Evolutionary conservation across 2,797 vertebrate species (phyloP), one percentile per base, ranked within the genome.

Genomic region (Lacerta agilis): DNA sequence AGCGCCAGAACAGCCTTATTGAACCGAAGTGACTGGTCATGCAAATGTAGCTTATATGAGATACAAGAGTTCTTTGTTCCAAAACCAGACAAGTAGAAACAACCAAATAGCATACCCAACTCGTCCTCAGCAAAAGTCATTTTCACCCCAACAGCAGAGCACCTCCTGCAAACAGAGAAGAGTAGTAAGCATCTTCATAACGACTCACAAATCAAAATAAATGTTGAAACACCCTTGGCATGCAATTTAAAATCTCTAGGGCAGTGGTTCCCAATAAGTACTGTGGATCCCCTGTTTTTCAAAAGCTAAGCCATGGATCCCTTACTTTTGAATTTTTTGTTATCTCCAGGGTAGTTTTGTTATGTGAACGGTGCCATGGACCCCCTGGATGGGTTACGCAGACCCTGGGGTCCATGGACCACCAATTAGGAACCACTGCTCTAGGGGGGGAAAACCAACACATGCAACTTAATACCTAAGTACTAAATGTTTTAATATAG

Each of bases 381-480:
- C 49, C 3, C 49, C 49, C 49, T 55, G 49, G 49, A 3, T 55
- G 13, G 49, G 49, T 55, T 55, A 55, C 3, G 3, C 49, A 55
- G 11, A 55, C 3, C 49, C 11, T 3, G 49, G 49, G 49, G 49
- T 49, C 49, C 10, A 13, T 11, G 13, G 49, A 49, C 49, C 49
- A 55, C 49, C 49, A 55, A 55, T 55, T 55, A 55, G 49, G 49
- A 15, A 3, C 49, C 49, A 55, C 49, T 55, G 49, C 49, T 55
- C 49, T 15, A 55, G 49, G 49, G 49, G 49, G 13, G 0, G 15
- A 15, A 96, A 94, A 86, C 96, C 95, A 97, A 86, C 97, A 97
- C 98, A 99, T 98, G 98, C 98, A 98, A 98, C 96, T 98, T 97
- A 96, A 97, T 18, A 69, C 69, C 97, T 97, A 93, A 96, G 95